A percentile compares a stretch with the other conserved stretches of the same genome.
These are phyloP conservation scores for Drosophila paucipuncta DNA, from an alignment of 2,888 invertebrate genomes.

Conservation along the genomic window DNA sequence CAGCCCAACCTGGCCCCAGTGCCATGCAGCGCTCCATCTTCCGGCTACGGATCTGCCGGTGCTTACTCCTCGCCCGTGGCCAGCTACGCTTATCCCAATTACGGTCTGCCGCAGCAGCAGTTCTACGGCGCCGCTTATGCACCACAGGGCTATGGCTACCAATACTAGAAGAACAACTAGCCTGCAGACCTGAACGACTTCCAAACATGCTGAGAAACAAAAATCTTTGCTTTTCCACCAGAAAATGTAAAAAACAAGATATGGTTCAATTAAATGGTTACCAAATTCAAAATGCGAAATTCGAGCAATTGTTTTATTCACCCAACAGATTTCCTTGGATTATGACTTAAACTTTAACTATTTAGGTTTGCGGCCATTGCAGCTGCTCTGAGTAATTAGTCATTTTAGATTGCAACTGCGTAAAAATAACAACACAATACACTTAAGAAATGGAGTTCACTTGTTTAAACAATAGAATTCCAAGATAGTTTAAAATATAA, in stretches of 20 bases:
- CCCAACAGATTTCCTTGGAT: too few relatives aligned
- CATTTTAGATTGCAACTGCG: background rate
- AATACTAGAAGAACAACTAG: conserved; percentile 46
- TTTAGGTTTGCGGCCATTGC: background rate
- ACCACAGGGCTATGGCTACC: conserved; percentile 63
- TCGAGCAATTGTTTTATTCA: conserved; percentile 24
- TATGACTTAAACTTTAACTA: background rate
- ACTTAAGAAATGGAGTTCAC: too few relatives aligned
- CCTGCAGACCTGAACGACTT: conserved; percentile 17
- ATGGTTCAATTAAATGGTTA: conserved; percentile 35
- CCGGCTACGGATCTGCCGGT: conserved; percentile 72
- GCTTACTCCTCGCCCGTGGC: conserved; percentile 80
- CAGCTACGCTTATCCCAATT: conserved; percentile 66
- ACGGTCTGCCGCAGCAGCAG: conserved; percentile 70
- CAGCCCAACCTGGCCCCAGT: conserved; percentile 79
- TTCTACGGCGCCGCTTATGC: conserved; percentile 58
- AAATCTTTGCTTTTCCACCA: conserved; percentile 29
- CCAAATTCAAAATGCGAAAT: conserved; percentile 29
- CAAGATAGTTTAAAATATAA: background rate
- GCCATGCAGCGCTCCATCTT: conserved; percentile 68
- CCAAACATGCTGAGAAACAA: conserved; percentile 28
- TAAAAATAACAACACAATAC: too few relatives aligned
- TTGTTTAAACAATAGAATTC: background rate
- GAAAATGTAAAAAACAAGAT: conserved; percentile 54
- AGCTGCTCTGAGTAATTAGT: conserved; percentile 22